Conservation (phyloP, 1,140 invertebrate species). For the Drosophila ironensis region DNA sequence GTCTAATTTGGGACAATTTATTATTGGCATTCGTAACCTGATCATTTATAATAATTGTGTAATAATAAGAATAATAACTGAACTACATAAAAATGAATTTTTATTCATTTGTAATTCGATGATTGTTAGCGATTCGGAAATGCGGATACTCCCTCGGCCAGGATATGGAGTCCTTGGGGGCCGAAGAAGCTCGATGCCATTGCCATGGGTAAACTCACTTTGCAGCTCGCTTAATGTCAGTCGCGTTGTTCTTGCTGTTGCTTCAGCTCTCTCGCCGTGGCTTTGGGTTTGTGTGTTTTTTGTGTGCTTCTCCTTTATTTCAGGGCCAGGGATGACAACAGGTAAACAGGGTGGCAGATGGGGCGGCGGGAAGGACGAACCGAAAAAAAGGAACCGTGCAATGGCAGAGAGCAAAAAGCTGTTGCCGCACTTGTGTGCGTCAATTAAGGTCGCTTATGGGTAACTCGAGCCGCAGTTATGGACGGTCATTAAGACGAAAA, state of each 20-base stretch:
- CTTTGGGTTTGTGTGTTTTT: constrained; percentile 30
- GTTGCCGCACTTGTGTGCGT: constrained; percentile 39
- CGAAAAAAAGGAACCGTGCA: constrained; percentile 1
- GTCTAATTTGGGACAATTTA: too few relatives aligned
- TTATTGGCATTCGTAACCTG: too few relatives aligned
- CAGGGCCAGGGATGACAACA: constrained; percentile 53
- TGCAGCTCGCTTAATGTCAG: constrained; percentile 53
- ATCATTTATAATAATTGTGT: too few relatives aligned
- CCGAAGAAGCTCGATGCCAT: constrained; percentile 22
- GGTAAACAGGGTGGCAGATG: constrained; percentile 24
- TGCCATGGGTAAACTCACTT: constrained; percentile 45
- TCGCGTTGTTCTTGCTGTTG: constrained; percentile 5
- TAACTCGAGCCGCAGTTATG: constrained; percentile 48
- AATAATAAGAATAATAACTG: too few relatives aligned
- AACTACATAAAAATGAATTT: neutral
- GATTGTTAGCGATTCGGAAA: neutral
- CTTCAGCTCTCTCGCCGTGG: constrained; percentile 17
- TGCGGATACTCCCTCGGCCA: neutral
- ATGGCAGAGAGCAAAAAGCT: constrained; percentile 7
- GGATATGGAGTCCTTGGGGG: neutral
- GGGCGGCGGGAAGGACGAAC: too few relatives aligned
- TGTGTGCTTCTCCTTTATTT: constrained; percentile 15
- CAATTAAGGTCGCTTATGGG: constrained; percentile 59
- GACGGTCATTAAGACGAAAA: constrained; percentile 50
- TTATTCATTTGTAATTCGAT: neutral